Evolutionary conservation across 2,113 vertebrate genomes (phyloP).

Genomic region (Sapajus apella): DNA sequence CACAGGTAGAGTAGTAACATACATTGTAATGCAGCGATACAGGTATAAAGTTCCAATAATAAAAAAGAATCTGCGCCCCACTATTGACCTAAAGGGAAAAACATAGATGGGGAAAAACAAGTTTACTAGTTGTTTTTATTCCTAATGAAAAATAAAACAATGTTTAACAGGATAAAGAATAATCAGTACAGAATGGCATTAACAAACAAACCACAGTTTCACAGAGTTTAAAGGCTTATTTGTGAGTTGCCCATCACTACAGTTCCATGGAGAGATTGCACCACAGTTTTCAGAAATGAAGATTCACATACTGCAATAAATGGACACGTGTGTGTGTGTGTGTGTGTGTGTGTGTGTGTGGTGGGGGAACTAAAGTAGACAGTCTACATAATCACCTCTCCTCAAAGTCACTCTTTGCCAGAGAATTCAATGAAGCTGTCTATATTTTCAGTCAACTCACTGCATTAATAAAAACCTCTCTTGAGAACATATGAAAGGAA

Average conservation of each 20-base stretch:
- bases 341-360: not conserved
- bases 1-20: slow-evolving; percentile 96
- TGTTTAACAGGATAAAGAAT: not conserved
- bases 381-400: not conserved
- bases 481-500: not conserved
- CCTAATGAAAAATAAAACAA: not conserved
- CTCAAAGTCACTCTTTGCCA: not conserved
- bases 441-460: not conserved
- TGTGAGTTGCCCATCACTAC: not conserved
- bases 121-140: not conserved
- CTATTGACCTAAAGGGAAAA: slow-evolving; percentile 90
- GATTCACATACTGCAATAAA: not conserved
- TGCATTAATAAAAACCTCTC: slow-evolving; percentile 29
- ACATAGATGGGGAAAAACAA: not conserved
- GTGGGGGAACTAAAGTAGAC: not conserved
- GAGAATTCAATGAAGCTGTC: slow-evolving; percentile 8
- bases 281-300: not conserved
- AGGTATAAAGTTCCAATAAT: slow-evolving; percentile 96
- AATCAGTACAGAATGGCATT: not conserved
- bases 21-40: slow-evolving; percentile 98
- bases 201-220: not conserved
- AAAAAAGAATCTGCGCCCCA: slow-evolving; percentile 95
- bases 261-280: not conserved
- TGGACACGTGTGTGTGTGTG: not conserved
- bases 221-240: not conserved